A percentile compares a stretch with the other conserved stretches of the same genome.
Conservation (phyloP, 2,113 vertebrate genomes). For the Nycticebus coucang region DNA sequence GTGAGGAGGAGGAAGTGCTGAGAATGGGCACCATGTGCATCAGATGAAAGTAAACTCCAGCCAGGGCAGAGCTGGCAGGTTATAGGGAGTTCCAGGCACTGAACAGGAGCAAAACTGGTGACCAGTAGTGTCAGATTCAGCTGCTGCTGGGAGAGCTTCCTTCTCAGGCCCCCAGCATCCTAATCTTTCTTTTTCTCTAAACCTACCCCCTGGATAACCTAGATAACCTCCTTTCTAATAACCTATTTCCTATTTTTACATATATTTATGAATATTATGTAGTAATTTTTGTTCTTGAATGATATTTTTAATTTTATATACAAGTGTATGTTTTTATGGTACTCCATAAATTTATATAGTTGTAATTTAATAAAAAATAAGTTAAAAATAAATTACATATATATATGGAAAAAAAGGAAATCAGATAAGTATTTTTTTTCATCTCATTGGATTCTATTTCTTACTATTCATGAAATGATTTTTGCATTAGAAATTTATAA, state of each 20-base stretch:
- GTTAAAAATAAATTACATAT: too few species aligned
- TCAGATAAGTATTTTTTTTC: neutral
- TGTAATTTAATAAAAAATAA: too few species aligned
- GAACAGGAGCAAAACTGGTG: neutral
- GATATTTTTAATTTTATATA: neutral
- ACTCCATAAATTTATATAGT: too few species aligned
- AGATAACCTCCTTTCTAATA: neutral
- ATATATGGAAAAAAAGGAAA: too few species aligned
- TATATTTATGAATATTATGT: neutral
- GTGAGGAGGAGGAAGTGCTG: neutral
- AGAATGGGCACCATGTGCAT: neutral
- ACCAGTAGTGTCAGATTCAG: neutral
- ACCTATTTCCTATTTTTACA: neutral
- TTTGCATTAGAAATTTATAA: neutral
- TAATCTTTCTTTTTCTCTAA: neutral
- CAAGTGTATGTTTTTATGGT: too few species aligned
- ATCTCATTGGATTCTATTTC: neutral
- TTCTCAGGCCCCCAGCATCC: neutral
- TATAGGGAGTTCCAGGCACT: neutral
- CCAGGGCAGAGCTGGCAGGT: neutral
- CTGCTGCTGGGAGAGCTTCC: neutral
- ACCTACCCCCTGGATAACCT: accelerated
- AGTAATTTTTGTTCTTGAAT: neutral
- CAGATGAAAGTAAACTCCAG: neutral
- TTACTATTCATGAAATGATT: neutral